These are phyloP conservation scores for Microctonus brassicae DNA, from an alignment of 2,888 invertebrate genomes.

Conservation along the genomic window DNA sequence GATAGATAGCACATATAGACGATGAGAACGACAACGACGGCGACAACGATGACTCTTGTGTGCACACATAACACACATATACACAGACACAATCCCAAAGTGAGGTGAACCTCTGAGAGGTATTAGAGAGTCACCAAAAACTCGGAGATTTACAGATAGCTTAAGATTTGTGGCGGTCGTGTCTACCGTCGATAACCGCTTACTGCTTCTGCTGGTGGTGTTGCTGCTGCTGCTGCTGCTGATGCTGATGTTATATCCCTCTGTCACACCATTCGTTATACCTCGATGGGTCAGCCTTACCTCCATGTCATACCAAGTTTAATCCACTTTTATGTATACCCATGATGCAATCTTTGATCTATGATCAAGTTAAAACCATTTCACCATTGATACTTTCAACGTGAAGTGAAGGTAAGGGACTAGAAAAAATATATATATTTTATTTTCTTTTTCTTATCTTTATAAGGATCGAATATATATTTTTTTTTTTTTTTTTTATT, in stretches of 20 bases:
- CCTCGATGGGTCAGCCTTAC: constrained; percentile 28
- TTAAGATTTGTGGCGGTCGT: constrained; percentile 64
- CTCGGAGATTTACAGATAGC: constrained; percentile 62
- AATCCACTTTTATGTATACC: constrained; percentile 37
- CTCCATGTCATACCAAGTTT: constrained; percentile 52
- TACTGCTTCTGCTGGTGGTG: constrained; percentile 36
- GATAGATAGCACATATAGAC: constrained; percentile 2
- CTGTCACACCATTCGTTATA: constrained; percentile 48
- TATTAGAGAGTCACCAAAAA: constrained; percentile 63
- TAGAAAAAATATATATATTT: background rate
- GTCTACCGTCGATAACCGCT: constrained; percentile 61
- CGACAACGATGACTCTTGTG: background rate
- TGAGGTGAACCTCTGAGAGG: constrained; percentile 37
- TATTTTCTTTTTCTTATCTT: background rate
- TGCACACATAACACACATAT: background rate
- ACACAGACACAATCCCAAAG: background rate
- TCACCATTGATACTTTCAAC: background rate
- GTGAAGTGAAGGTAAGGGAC: background rate
- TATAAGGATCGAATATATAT: background rate
- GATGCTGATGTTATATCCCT: constrained; percentile 33
- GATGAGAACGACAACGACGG: background rate
- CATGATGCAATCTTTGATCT: background rate
- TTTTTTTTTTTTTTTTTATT: too few relatives aligned
- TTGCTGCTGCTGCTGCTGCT: constrained; percentile 23
- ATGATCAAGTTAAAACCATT: background rate